Evolutionary conservation across 2,888 invertebrate species (phyloP), one percentile per base, ranked within the genome.

Genomic region (Dromius quadrimaculatus): DNA sequence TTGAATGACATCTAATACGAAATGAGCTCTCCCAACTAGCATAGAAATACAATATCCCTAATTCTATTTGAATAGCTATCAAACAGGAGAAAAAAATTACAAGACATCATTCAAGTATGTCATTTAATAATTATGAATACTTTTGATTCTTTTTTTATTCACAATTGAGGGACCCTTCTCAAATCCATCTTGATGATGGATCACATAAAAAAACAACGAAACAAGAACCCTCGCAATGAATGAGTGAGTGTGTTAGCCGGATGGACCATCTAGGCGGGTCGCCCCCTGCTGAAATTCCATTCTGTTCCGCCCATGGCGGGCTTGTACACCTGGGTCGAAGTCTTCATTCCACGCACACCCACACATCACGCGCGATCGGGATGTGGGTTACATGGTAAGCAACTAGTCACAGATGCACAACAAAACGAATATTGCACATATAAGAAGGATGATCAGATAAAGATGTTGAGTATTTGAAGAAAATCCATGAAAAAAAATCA

Each of bases 311-410:
- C 68, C 57, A 59, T 68, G 68, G 20, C 34, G 45, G 34, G 43
- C 41, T 68, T 59, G 59, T 45, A 59, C 68, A 68, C 68, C 68
- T 68, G 68, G 68, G 59, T 28, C 59, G 59, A 59, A 68, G 59
- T 59, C 59, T 68, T 68, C 68, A 68, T 68, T 68, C 68, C 68
- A 68, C 20, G 36, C 54, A 68, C 68, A 68, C 68, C 68, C 68
- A 68, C 68, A 43, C 36, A 43, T 15, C 59, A 59, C 59, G 36
- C 59, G 59, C 17, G 36, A 19, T 20, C 41, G 15, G 28, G 50
- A 54, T 54, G 50, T 54, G 50, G 50, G 50, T 54, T 54, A 54
- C 50, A 54, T 54, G 50, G 47, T 15, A 45, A 17, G n/a, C n/a
- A n/a, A 15, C 38, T 15, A 38, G 38, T 13, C 38, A 38, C 38